Base-by-base conservation (phyloP, 2,797 vertebrate genomes). In the Eulemur coronatus region DNA sequence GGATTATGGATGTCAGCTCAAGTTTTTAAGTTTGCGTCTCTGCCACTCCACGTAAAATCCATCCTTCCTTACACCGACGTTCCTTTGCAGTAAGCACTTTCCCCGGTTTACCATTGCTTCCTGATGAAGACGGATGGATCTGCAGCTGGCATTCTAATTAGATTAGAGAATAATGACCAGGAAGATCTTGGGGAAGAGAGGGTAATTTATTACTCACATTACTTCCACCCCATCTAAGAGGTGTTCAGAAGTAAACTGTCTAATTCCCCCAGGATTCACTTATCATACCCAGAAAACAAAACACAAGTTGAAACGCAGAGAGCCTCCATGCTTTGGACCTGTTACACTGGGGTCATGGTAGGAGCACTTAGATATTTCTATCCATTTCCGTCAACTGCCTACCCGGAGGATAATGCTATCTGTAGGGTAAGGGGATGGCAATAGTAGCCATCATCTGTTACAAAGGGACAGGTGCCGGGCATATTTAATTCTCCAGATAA, bases 151-250 rank as follows among this genome's bases (percentile, higher is more conserved):
- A 96, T 61, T 95, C 95, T 97, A 97, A 97, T 94, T 96, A 97
- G 67, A 97, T 93, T 88, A 88, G 52, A 94, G 97, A 98, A 96
- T 96, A 97, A 97, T 93, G 88, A 90, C 96, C 91, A 95, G 85
- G 88, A 95, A 95, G 93, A 95, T 89, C 57, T 84, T 95, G 24
- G 65, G 63, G 69, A 97, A 76, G 95, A 90, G 92, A 97, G 33
- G 70, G 82, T 94, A 97, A 97, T 97, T 97, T 96, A 96, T 97
- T 89, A 86, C 73, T 92, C 61, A 78, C n/a, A 76, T 96, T 95
- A 94, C 65, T 96, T 95, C 63, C 69, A 84, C 46, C n/a, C n/a
- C 92, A 93, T 65, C 30, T 84, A 90, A 91, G 82, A 87, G 80
- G 33, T 94, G 43, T 91, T 96, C 84, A 63, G 76, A 97, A 97